These are phyloP conservation scores for Rhopalosiphum nymphaeae DNA, from an alignment of 2,888 invertebrate genomes.

Conservation along the genomic window DNA sequence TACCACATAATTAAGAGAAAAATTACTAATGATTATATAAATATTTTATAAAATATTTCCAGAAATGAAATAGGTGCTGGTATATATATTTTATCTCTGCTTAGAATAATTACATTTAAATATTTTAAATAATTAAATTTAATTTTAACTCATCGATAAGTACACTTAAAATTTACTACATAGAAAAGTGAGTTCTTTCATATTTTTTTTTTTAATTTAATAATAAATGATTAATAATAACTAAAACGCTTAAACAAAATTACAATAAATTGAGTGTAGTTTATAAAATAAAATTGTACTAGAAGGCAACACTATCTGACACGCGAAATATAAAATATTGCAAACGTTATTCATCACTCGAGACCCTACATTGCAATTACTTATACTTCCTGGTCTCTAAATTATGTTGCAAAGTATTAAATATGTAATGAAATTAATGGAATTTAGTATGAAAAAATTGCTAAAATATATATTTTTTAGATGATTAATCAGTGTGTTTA, in stretches of 20 bases:
- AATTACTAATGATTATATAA: too few relatives aligned
- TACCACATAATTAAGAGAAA: too few relatives aligned
- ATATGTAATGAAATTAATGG: background rate
- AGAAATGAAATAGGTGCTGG: too few relatives aligned
- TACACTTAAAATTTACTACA: too few relatives aligned
- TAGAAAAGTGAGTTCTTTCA: too few relatives aligned
- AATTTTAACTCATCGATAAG: too few relatives aligned
- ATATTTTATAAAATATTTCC: too few relatives aligned
- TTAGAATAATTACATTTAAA: too few relatives aligned
- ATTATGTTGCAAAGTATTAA: background rate
- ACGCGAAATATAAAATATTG: background rate
- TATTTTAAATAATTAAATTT: too few relatives aligned
- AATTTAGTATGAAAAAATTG: background rate
- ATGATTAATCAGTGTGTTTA: background rate
- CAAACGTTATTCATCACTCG: background rate
- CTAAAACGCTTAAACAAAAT: background rate
- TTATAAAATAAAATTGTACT: background rate
- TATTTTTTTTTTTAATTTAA: too few relatives aligned
- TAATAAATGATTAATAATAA: background rate
- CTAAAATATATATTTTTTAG: background rate
- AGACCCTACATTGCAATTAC: background rate
- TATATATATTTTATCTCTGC: too few relatives aligned
- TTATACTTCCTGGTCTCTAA: background rate
- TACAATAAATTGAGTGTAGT: background rate
- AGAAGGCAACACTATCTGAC: background rate